A percentile compares a stretch with the other conserved stretches of the same genome.
Conservation (phyloP, 2,113 vertebrate genomes). For the Oreocharis arfaki region DNA sequence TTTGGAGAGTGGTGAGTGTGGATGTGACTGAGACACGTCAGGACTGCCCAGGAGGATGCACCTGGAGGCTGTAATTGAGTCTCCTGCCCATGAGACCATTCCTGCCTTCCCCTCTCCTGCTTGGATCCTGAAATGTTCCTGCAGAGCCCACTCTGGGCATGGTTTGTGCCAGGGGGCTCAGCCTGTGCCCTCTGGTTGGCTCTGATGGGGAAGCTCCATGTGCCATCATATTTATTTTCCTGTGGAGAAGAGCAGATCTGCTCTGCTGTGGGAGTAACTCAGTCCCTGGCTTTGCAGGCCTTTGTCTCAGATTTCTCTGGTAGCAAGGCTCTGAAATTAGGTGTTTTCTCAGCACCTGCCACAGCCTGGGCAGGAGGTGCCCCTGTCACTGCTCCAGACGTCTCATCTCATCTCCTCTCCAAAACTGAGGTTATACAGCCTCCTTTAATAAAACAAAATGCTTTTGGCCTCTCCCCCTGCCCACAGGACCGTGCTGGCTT, state of each 20-base stretch:
- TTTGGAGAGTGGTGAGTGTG: background rate
- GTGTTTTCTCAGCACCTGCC: background rate
- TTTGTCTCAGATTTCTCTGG: background rate
- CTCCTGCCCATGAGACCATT: background rate
- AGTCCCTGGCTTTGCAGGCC: background rate
- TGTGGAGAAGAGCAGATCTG: background rate
- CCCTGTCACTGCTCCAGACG: background rate
- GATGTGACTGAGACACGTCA: background rate
- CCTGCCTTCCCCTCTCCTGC: background rate
- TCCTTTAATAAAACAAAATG: background rate
- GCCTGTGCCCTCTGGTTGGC: background rate
- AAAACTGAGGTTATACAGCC: background rate
- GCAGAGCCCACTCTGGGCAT: rapidly evolving
- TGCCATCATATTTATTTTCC: background rate
- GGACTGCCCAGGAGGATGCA: background rate
- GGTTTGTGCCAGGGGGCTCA: background rate
- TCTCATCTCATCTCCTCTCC: background rate
- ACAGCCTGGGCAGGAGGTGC: background rate
- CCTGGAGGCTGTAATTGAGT: background rate
- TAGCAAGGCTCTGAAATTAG: background rate
- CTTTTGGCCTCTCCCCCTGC: background rate
- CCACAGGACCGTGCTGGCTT: rapidly evolving
- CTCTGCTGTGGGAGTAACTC: background rate
- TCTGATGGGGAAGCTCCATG: background rate
- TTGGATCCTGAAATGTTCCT: background rate